phyloP scores from a whole-genome alignment of 2,797 vertebrate species.

The Leptoclinus maculatus region DNA sequence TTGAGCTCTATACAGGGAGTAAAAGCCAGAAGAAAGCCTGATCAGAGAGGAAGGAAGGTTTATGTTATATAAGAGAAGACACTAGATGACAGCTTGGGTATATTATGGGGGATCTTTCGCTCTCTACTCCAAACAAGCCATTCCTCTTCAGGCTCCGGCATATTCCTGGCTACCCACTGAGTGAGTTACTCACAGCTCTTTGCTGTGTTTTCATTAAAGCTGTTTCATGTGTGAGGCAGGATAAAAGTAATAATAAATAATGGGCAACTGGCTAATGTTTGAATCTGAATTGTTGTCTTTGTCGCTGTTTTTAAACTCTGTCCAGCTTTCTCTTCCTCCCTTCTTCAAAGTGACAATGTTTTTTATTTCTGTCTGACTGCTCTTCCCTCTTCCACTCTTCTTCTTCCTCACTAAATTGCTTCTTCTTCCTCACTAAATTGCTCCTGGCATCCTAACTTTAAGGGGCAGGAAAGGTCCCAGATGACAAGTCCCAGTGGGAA shows the following conservation, averaged over 20 bases:
- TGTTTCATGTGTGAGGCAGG: slow-evolving; percentile 36
- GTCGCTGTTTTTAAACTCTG: slow-evolving; percentile 12
- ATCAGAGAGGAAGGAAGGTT: slow-evolving; percentile 22
- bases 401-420: slow-evolving; percentile 44
- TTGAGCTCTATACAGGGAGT: neutral
- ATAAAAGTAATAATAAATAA: slow-evolving; percentile 37
- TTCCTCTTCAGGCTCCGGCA: slow-evolving; percentile 62
- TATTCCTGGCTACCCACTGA: slow-evolving; percentile 55
- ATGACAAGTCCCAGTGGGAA: slow-evolving; percentile 75
- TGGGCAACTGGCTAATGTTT: slow-evolving; percentile 23
- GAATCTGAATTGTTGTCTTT: slow-evolving; percentile 19
- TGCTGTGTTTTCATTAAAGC: slow-evolving; percentile 48
- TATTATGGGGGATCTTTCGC: slow-evolving; percentile 51
- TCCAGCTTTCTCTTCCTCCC: slow-evolving; percentile 15
- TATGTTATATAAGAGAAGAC: slow-evolving; percentile 42
- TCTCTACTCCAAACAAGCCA: slow-evolving; percentile 69
- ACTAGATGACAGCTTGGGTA: slow-evolving; percentile 39
- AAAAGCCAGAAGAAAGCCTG: slow-evolving; percentile 12
- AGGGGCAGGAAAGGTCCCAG: slow-evolving; percentile 49
- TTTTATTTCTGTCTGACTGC: neutral
- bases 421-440: slow-evolving; percentile 43
- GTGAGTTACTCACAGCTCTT: slow-evolving; percentile 24
- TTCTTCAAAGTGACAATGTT: slow-evolving; percentile 30
- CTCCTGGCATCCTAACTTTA: slow-evolving; percentile 48
- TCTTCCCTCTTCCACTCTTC: slow-evolving; percentile 1